Percentiles rank a stretch among this genome's conserved stretches.
Conservation (phyloP, 1,140 invertebrate species). For the Drosophila grimshawi region DNA sequence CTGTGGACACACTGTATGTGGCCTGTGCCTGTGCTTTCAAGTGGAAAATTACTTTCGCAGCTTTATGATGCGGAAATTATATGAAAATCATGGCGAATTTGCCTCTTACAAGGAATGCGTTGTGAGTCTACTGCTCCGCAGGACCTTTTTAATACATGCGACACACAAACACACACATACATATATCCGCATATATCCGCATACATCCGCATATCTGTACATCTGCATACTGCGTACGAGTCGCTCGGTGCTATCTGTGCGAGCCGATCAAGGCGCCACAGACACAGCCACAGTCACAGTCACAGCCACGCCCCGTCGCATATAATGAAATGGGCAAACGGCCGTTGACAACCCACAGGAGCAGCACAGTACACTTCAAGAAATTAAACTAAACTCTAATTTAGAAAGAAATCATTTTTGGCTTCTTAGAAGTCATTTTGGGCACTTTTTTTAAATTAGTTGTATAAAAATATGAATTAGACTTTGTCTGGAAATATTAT, state of each 20-base stretch:
- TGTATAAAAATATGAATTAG: too few species aligned
- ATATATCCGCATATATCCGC: conserved; percentile 56
- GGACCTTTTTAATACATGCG: conserved; percentile 15
- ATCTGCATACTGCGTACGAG: conserved; percentile 59
- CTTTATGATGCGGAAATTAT: conserved; percentile 85
- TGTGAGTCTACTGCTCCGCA: not conserved
- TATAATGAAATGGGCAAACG: conserved; percentile 27
- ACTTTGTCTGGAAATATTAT: too few species aligned
- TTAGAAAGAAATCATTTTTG: too few species aligned
- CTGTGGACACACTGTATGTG: not conserved
- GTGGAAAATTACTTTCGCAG: conserved; percentile 84
- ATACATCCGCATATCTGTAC: conserved; percentile 58
- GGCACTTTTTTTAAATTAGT: too few species aligned
- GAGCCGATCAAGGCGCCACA: conserved; percentile 64
- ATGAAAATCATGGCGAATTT: conserved; percentile 84
- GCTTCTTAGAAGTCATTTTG: too few species aligned
- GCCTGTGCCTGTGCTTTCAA: conserved; percentile 77
- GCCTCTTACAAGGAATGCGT: conserved; percentile 72
- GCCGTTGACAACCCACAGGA: conserved; percentile 21
- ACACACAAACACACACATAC: conserved; percentile 5
- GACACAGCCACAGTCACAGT: conserved; percentile 9
- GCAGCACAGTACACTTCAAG: too few species aligned
- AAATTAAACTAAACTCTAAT: too few species aligned
- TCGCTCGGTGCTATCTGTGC: conserved; percentile 59
- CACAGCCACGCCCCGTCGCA: conserved; percentile 25